Conservation (phyloP, 2,797 vertebrate species). For the Amazona finschi region DNA sequence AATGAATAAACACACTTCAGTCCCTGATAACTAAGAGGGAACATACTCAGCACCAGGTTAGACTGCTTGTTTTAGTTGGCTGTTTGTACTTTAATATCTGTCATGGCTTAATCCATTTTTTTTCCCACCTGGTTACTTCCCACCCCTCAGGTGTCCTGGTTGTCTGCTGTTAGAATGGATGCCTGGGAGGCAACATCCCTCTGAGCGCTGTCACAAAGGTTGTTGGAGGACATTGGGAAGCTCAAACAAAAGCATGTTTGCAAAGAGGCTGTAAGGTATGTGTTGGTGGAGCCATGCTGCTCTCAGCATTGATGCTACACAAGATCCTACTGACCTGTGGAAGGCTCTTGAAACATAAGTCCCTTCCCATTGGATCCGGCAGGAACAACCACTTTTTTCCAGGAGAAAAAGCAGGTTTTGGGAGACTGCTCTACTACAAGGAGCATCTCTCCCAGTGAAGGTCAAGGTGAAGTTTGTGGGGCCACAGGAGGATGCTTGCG, state of each 20-base stretch:
- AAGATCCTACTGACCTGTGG: neutral
- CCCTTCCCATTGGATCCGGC: neutral
- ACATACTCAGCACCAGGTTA: neutral
- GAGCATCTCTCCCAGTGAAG: neutral
- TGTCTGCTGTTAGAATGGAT: neutral
- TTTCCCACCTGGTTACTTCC: neutral
- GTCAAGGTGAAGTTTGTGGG: neutral
- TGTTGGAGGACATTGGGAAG: neutral
- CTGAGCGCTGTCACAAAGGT: accelerated
- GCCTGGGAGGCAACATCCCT: neutral
- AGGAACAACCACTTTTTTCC: neutral
- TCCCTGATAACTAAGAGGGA: neutral
- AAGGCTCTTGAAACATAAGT: neutral
- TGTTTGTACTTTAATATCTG: neutral
- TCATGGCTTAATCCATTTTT: neutral
- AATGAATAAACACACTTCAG: neutral
- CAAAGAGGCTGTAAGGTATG: neutral
- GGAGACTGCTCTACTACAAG: neutral
- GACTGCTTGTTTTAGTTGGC: neutral
- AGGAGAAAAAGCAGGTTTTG: neutral
- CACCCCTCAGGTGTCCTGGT: neutral
- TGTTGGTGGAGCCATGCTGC: neutral
- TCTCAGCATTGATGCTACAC: accelerated
- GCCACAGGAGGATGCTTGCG: neutral
- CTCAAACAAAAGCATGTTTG: neutral